phyloP scores from a whole-genome alignment of 2,888 invertebrate genomes.

The Sympetrum striolatum region DNA sequence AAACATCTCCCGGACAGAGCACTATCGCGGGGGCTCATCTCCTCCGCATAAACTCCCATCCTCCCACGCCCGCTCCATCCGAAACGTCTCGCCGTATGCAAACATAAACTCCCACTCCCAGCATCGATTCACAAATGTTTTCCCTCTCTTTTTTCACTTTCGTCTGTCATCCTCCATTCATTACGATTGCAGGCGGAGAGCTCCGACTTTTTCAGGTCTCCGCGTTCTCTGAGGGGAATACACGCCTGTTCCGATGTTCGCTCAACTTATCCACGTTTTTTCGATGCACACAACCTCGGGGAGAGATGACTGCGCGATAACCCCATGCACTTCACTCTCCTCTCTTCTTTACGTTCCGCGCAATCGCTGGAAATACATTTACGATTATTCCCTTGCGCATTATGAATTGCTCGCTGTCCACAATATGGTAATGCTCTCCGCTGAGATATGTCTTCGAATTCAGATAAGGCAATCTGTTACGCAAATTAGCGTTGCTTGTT shows the following conservation, averaged over 20 bases:
- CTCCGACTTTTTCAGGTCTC: neutral
- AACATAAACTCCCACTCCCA: neutral
- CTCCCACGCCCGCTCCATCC: neutral
- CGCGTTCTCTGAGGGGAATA: neutral
- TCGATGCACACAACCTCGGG: neutral
- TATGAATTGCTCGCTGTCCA: no score
- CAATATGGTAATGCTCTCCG: no score
- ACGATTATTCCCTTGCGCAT: neutral
- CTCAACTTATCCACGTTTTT: neutral
- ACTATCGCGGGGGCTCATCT: neutral
- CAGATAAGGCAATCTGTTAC: no score
- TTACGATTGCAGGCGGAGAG: neutral
- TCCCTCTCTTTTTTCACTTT: neutral
- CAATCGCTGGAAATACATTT: neutral
- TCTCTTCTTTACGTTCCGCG: neutral
- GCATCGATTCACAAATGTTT: neutral
- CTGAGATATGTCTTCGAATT: no score
- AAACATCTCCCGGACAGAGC: neutral
- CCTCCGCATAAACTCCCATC: neutral
- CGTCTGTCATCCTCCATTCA: neutral
- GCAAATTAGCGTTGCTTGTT: no score
- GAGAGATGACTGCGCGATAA: neutral
- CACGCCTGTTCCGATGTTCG: neutral
- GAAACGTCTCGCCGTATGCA: neutral
- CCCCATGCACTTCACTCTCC: neutral